Evolutionary conservation across 1,140 invertebrate species (phyloP).

Genomic region (Procambarus virginalis): DNA sequence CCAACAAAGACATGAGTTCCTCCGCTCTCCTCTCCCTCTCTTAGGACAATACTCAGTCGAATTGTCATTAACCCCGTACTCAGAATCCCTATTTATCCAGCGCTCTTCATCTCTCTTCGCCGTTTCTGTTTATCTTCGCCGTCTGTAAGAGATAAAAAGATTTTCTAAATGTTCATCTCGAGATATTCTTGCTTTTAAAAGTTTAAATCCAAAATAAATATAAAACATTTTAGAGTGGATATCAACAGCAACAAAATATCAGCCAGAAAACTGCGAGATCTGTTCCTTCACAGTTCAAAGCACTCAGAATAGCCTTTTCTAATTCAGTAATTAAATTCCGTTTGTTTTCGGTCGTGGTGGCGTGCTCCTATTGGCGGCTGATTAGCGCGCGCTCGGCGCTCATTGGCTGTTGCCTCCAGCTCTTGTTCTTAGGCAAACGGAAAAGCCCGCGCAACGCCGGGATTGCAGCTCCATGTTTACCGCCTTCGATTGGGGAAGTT

Average conservation of each 20-base stretch:
- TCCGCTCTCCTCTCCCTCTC: background rate
- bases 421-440: slow-evolving; percentile 47
- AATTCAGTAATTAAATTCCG: slow-evolving; percentile 58
- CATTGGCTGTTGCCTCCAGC: slow-evolving; percentile 21
- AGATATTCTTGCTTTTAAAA: background rate
- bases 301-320: slow-evolving; percentile 39
- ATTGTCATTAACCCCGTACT: slow-evolving; percentile 11
- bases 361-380: slow-evolving; percentile 31
- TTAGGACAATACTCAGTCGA: background rate
- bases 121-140: background rate
- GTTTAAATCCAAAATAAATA: background rate
- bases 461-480: slow-evolving; percentile 30
- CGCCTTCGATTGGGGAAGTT: slow-evolving; percentile 16
- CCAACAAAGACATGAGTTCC: slow-evolving; percentile 7
- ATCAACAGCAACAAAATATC: background rate
- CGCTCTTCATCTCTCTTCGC: background rate
- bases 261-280: background rate
- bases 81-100: background rate
- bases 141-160: background rate
- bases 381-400: slow-evolving; percentile 21
- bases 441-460: slow-evolving; percentile 17
- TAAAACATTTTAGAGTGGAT: background rate
- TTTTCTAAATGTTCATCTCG: background rate
- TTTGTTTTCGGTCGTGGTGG: slow-evolving; percentile 35
- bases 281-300: slow-evolving; percentile 32